Evolutionary conservation across 2,797 vertebrate species (phyloP).

Genomic region (Luscinia megarhynchos): DNA sequence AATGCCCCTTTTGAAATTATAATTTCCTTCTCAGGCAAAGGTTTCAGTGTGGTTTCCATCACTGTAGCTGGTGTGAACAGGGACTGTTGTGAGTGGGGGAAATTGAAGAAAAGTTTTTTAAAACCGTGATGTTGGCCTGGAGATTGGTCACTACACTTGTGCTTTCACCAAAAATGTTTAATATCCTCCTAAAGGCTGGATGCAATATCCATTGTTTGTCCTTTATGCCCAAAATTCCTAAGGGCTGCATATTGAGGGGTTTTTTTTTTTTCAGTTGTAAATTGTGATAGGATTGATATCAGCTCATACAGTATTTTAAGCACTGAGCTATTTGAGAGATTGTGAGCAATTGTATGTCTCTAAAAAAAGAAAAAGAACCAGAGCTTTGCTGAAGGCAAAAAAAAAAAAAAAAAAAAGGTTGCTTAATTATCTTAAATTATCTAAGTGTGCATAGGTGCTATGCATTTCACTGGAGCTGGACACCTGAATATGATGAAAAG

Average conservation of each 20-base stretch:
- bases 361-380: background rate
- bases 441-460: rapidly evolving
- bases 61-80: background rate
- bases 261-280: background rate
- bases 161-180: background rate
- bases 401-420: background rate
- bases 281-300: rapidly evolving
- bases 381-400: background rate
- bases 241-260: background rate
- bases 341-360: background rate
- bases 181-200: background rate
- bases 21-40: background rate
- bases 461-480: background rate
- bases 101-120: background rate
- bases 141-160: background rate
- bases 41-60: background rate
- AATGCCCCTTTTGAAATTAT: background rate
- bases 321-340: background rate
- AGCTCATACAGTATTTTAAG: background rate
- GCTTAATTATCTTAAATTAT: background rate
- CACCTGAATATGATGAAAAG: background rate
- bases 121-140: background rate
- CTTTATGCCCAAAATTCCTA: background rate
- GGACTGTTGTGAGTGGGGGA: background rate
- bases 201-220: background rate